Base-by-base conservation (phyloP, 2,113 vertebrate genomes). In the Ceratotherium simum region DNA sequence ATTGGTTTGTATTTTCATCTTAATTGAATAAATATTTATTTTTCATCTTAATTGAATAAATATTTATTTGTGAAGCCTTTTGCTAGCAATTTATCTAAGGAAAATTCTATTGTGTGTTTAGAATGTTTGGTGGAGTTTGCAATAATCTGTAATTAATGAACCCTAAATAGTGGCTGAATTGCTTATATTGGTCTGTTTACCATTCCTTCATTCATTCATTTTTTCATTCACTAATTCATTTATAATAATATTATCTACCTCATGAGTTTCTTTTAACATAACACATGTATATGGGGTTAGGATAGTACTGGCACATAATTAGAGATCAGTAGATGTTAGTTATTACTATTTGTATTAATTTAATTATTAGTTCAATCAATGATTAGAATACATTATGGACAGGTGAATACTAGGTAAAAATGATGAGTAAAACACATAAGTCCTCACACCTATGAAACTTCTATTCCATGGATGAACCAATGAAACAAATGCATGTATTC, bases 1-100 rank as follows among this genome's bases (percentile, higher is more conserved):
- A 79, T 72, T 65, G 20, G 13, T 62, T 97, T 94, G 4, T 70
- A 67, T 67, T 96, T 93, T 97, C 56, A 88, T 94, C 54, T 54
- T 11, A 90, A 70, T n/a, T 78, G 56, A 39, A 39, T 39, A 39
- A 39, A n/a, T 85, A 95, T 48, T 87, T 79, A 64, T 69, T 64
- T 87, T 93, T 97, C 56, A 88, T 94, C 54, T 54, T 11, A 90
- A 70, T n/a, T 78, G 56, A 39, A 39, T 39, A 39, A 39, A n/a
- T 85, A 95, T 48, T 87, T 79, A 64, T 69, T 64, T 87, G 23
- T 51, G 36, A 94, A 69, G 17, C 2, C 7, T 86, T 69, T 81
- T 78, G 5, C 18, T 89, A 70, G 27, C 23, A 90, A 76, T 91
- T 96, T 80, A 67, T 80, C 60, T 81, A 80, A 72, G 17, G 14